Conservation (phyloP, 2,888 invertebrate genomes). For the Cantharis nigra region DNA sequence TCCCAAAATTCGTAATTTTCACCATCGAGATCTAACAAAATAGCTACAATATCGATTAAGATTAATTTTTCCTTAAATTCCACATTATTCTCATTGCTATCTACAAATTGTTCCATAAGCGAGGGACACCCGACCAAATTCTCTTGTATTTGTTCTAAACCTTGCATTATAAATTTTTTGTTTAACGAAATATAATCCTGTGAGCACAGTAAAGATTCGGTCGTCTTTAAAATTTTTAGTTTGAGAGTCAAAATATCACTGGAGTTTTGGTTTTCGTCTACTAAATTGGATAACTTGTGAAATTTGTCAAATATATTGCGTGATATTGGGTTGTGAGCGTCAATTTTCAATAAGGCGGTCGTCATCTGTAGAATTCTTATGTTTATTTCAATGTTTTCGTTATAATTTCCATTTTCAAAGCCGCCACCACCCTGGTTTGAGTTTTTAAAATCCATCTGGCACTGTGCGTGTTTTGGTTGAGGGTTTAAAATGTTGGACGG, state of each 20-base stretch:
- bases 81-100: not conserved
- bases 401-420: not conserved
- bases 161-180: constrained; percentile 7
- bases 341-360: constrained; percentile 8
- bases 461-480: constrained; percentile 33
- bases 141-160: constrained; percentile 8
- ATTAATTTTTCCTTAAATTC: constrained; percentile 14
- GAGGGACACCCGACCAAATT: not conserved
- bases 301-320: constrained; percentile 10
- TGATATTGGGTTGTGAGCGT: not conserved
- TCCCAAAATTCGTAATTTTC: constrained; percentile 8
- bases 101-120: not conserved
- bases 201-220: constrained; percentile 12
- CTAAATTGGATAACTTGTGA: constrained; percentile 4
- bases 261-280: not conserved
- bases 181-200: constrained; percentile 8
- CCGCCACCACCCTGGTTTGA: not conserved
- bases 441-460: constrained; percentile 6
- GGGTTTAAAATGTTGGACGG: constrained; percentile 39
- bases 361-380: constrained; percentile 7
- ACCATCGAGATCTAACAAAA: constrained; percentile 7
- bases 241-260: constrained; percentile 2
- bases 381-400: constrained; percentile 1
- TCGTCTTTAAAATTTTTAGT: constrained; percentile 10
- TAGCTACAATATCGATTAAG: constrained; percentile 5